These are phyloP conservation scores for Egretta garzetta DNA, from an alignment of 2,113 vertebrate genomes.

Conservation along the genomic window DNA sequence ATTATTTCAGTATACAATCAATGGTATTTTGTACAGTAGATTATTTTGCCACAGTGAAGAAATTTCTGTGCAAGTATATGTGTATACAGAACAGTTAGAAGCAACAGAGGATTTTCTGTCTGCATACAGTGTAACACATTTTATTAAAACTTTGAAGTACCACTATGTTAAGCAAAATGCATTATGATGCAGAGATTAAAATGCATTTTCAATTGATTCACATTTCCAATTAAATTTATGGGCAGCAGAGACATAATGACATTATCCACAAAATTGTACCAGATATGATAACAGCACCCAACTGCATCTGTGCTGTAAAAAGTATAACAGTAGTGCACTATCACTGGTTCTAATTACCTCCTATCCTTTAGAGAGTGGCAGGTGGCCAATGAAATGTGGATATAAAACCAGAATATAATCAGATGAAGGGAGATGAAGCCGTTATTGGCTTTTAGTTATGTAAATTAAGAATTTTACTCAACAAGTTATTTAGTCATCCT, in stretches of 20 bases:
- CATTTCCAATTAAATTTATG: conserved; percentile 65
- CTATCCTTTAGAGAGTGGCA: conserved; percentile 68
- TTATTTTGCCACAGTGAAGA: neutral
- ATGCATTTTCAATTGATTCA: conserved; percentile 41
- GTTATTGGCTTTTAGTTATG: conserved; percentile 73
- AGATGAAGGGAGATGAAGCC: conserved; percentile 68
- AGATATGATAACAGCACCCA: conserved; percentile 62
- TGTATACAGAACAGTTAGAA: neutral
- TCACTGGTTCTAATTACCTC: conserved; percentile 68
- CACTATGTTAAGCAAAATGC: conserved; percentile 17
- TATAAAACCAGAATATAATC: conserved; percentile 71
- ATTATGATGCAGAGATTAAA: conserved; percentile 38
- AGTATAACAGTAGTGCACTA: conserved; percentile 35
- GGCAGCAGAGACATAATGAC: conserved; percentile 33
- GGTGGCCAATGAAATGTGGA: conserved; percentile 59
- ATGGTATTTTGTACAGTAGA: neutral
- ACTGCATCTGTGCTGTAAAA: conserved; percentile 63
- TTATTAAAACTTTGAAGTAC: conserved; percentile 5
- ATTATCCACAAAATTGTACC: conserved; percentile 48
- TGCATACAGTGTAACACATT: neutral
- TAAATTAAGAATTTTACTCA: conserved; percentile 73
- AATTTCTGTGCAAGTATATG: neutral
- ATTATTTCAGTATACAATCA: neutral
- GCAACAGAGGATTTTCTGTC: neutral
- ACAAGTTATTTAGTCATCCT: conserved; percentile 76